phyloP scores from a whole-genome alignment of 1,140 invertebrate species.

The Drosophila repleta region DNA sequence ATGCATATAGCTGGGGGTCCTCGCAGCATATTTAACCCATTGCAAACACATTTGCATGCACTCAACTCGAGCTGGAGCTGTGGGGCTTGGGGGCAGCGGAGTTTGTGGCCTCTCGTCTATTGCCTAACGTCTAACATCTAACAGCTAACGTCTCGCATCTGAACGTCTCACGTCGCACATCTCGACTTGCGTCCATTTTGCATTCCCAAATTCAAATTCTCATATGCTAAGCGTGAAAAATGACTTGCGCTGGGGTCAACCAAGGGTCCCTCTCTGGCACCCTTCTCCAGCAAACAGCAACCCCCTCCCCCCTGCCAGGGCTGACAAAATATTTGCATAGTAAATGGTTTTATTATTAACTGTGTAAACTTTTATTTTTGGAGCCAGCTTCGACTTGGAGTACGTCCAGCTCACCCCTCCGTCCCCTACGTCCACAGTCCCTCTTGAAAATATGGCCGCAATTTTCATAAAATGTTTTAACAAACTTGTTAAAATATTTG shows the following conservation, averaged over 20 bases:
- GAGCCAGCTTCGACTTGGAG: conserved; percentile 5
- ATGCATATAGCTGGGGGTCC: conserved; percentile 47
- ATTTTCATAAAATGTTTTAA: conserved; percentile 71
- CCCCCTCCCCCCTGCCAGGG: not conserved
- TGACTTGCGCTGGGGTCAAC: conserved; percentile 51
- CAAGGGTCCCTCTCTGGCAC: not conserved
- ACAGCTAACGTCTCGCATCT: not conserved
- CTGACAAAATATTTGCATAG: conserved; percentile 77
- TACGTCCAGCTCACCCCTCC: no score
- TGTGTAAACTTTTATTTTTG: conserved; percentile 66
- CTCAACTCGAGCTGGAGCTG: conserved; percentile 29
- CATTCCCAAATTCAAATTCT: conserved; percentile 58
- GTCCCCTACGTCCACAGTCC: no score
- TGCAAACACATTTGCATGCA: conserved; percentile 72
- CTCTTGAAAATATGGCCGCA: conserved; percentile 35
- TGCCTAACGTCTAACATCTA: conserved; percentile 18
- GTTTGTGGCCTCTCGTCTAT: conserved; percentile 22
- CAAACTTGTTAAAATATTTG: conserved; percentile 79
- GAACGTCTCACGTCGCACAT: conserved; percentile 33
- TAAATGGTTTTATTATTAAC: conserved; percentile 82
- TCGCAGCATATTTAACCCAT: conserved; percentile 68
- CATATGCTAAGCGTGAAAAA: conserved; percentile 76
- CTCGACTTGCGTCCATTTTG: conserved; percentile 36
- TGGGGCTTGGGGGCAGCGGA: not conserved
- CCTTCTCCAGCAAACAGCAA: no score